Base-by-base conservation (phyloP, 2,113 vertebrate species). In the Guaruba guarouba region DNA sequence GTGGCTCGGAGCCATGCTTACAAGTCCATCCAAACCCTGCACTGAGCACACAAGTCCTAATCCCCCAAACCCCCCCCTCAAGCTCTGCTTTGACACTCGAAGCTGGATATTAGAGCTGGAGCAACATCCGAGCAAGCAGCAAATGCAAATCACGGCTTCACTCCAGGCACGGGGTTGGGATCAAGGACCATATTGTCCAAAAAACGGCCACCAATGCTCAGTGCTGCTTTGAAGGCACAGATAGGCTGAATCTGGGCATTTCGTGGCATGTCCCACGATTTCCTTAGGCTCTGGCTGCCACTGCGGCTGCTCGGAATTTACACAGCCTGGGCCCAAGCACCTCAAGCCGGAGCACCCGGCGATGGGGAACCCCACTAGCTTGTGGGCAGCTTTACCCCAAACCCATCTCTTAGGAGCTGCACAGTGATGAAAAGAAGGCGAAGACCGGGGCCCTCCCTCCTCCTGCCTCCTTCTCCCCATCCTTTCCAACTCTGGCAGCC, bases 1-100 rank as follows among this genome's bases (percentile, higher is more conserved):
- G 4, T 84, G 92, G 93, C 95, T 92, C 29, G 0, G 31, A 94
- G 92, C 92, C 90, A 88, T 22, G 69, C 88, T 91, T 43, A 33
- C 84, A 29, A 92, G 86, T 64, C 92, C 19, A 39, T 74, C 93
- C 88, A 92, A 90, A 82, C 13, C 89, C 75, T 20, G 90, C 46
- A 37, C 88, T 29, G 48, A 92, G 77, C 88, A 76, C 55, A 88
- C 64, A 71, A 96, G 68, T 74, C 51, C 62, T 81, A 85, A 94
- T 88, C 51, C 46, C 35, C 16, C n/a, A 20, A 31, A 6, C 9
- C 6, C n/a, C 28, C 28, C 39, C 20, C 23, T 9, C 63, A 10
- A 73, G 79, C 71, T 51, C 59, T 31, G 79, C 71, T 86, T 82
- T 35, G 35, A 9, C 5, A 23, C 75, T 87, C 6, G 1, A 37